Base-by-base conservation (phyloP, 2,888 invertebrate species). In the Shargacucullia verbasci region DNA sequence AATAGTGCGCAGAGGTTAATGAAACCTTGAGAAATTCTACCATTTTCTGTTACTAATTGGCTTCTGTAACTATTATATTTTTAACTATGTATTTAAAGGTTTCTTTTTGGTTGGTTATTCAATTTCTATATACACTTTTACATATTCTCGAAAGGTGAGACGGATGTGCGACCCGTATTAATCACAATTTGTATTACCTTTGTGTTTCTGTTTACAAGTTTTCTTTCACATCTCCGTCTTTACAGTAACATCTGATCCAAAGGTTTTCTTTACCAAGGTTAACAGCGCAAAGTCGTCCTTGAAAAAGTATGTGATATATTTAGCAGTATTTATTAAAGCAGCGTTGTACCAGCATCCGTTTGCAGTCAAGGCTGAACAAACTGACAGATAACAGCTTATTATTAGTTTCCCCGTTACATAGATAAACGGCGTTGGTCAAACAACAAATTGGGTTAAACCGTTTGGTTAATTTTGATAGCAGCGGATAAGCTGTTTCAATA, bases 401-500 rank as follows among this genome's bases (percentile, higher is more conserved):
- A 80, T 75, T 76, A 78, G 84, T 78, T 80, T 70, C 70, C 78
- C 75, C 74, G 77, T 76, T 79, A 75, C 67, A 78, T 64, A 83
- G 83, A 85, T 86, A 88, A 80, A 60, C 59, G 25, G 8, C 58
- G 76, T 70, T 83, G 83, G 82, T 75, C 85, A 86, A 87, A 88
- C 80, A 84, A 54, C 54, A 59, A 90, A 84, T 72, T 84, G 76
- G 89, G 88, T 88, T 90, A 86, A 88, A 79, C 84, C 83, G 79
- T 82, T 82, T 62, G 33, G 78, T 80, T 68, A 80, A 76, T 82
- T 80, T 78, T 82, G 81, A 81, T 79, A 78, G 48, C 64, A 61
- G 54, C 25, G 29, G 70, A 66, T 70, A 61, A 53, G 47, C 8
- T 9, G 2, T 43, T 38, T 33, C 6, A 43, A 14, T 6, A 15